Conservation (phyloP, 37 sponge, comb jelly and placozoan species). For the Spongilla lacustris region DNA sequence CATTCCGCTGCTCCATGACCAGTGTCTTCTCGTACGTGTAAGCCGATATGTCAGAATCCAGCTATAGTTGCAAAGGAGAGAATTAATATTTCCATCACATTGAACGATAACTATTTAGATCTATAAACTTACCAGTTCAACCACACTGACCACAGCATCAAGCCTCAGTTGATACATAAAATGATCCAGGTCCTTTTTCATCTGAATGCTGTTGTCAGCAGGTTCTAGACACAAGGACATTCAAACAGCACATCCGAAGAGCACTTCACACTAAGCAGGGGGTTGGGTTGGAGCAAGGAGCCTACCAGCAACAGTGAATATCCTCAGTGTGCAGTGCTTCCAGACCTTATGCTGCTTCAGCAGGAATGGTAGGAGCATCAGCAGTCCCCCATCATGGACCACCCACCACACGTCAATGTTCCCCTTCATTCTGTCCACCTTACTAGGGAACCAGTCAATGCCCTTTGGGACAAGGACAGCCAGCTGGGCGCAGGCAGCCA, state of each 20-base stretch:
- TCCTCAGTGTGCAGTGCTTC: constrained; percentile 89
- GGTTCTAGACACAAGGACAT: too few relatives aligned
- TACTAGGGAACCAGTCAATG: constrained; percentile 91
- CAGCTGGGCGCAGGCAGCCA: constrained; percentile 62
- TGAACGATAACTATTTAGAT: too few relatives aligned
- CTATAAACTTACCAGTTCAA: constrained; percentile 87
- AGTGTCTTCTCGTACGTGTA: constrained; percentile 98
- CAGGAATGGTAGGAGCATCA: constrained; percentile 96
- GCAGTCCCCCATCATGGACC: constrained; percentile 98
- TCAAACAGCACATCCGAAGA: neutral
- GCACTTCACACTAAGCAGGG: neutral
- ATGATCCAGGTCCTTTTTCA: constrained; percentile 90
- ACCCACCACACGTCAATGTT: constrained; percentile 99
- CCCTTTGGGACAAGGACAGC: constrained; percentile 91
- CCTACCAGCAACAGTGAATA: constrained; percentile 98
- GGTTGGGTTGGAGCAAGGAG: neutral
- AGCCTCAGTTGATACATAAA: constrained; percentile 97
- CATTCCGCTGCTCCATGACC: constrained; percentile 92
- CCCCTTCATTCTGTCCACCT: constrained; percentile 75
- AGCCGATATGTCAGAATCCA: constrained; percentile 93
- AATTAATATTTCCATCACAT: neutral
- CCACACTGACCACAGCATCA: constrained; percentile 92
- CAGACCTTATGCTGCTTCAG: constrained; percentile 97
- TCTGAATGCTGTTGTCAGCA: constrained; percentile 98
- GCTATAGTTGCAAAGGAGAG: constrained; percentile 6